Conservation (phyloP, 2,113 vertebrate species). For the Syrmaticus mikado region DNA sequence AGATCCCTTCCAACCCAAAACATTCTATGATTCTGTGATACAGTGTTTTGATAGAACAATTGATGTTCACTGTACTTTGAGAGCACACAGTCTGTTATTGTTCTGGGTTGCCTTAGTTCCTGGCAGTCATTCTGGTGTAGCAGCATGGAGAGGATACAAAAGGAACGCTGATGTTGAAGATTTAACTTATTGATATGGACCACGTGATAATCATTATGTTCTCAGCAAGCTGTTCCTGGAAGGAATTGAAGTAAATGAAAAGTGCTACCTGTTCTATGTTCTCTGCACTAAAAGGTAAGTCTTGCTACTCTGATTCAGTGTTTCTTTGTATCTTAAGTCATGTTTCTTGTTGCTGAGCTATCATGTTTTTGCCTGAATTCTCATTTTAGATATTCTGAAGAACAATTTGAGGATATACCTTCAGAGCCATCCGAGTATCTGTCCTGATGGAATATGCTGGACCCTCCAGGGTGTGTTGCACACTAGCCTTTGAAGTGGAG, state of each 20-base stretch:
- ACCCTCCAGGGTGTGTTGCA: not conserved
- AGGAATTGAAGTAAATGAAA: not conserved
- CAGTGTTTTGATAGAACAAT: not conserved
- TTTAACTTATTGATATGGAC: not conserved
- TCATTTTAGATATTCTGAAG: not conserved
- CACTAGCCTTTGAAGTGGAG: not conserved
- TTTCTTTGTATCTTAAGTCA: not conserved
- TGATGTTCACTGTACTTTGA: not conserved
- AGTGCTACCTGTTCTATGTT: not conserved
- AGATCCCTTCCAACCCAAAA: too few relatives aligned
- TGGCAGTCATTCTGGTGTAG: not conserved
- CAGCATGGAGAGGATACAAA: not conserved
- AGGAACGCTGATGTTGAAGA: not conserved
- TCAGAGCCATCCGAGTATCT: not conserved
- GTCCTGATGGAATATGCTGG: not conserved
- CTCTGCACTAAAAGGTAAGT: not conserved
- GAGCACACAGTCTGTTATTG: not conserved
- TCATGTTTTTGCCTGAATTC: not conserved
- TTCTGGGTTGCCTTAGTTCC: not conserved
- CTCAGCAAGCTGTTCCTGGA: not conserved
- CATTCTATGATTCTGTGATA: not conserved
- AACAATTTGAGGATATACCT: not conserved
- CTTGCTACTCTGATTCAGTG: not conserved
- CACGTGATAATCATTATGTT: not conserved
- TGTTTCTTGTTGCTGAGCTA: not conserved